Evolutionary conservation across 1,140 invertebrate species (phyloP).

Genomic region (Grapholita molesta): DNA sequence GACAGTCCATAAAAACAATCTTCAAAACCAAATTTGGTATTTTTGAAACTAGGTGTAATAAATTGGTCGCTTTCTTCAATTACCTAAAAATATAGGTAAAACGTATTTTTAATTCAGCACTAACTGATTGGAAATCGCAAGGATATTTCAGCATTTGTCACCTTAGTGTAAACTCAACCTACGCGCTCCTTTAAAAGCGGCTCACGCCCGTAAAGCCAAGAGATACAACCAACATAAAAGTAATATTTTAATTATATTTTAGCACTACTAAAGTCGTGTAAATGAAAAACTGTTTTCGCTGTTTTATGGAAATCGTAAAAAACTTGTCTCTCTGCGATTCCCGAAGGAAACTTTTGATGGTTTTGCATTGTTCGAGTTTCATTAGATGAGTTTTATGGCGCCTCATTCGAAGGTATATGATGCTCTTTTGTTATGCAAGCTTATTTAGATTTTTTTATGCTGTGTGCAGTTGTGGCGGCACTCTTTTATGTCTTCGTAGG

Average conservation of each 20-base stretch:
- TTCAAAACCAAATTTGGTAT: no score
- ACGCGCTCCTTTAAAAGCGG: constrained; percentile 47
- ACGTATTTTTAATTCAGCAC: not conserved
- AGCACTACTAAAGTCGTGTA: constrained; percentile 70
- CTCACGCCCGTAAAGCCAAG: constrained; percentile 52
- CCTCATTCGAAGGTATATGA: constrained; percentile 20
- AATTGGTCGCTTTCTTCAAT: not conserved
- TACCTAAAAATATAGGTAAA: not conserved
- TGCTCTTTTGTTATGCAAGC: constrained; percentile 6
- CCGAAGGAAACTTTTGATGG: constrained; percentile 53
- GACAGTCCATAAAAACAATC: not conserved
- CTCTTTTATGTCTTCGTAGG: not conserved
- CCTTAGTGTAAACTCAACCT: not conserved
- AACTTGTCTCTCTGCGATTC: constrained; percentile 55
- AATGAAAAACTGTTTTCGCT: constrained; percentile 70
- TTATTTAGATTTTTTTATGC: constrained; percentile 2
- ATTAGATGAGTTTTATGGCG: constrained; percentile 38
- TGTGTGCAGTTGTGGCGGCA: not conserved
- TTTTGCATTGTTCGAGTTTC: constrained; percentile 62
- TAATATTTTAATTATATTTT: constrained; percentile 75
- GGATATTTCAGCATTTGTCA: not conserved
- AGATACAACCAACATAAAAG: constrained; percentile 62
- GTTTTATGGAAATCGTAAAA: constrained; percentile 69
- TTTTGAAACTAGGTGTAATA: not conserved
- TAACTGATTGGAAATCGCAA: not conserved